Base-by-base conservation (phyloP, 2,113 vertebrate genomes). In the Salvelinus namaycush region DNA sequence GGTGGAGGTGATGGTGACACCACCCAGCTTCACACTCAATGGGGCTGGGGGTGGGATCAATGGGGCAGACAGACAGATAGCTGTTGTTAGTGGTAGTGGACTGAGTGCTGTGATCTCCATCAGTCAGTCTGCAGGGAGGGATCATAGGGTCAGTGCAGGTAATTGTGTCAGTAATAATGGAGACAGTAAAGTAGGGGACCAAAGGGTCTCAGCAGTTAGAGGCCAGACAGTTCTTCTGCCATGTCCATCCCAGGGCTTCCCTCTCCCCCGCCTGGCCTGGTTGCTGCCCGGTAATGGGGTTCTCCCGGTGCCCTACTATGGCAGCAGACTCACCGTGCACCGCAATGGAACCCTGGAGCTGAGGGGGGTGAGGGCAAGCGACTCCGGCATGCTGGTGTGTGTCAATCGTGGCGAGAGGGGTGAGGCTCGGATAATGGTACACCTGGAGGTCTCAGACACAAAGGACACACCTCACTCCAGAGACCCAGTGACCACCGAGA, bases 311-410 rank as follows among this genome's bases (percentile, higher is more conserved):
- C 97, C 97, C 0, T 97, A 97, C 87, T 94, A 95, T 0, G 96
- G 97, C 8, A 95, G 90, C 76, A 92, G 97, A 51, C 89, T 97
- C 34, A 94, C 92, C 0, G 95, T 99, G 39, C 93, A 98, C 75
- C 90, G 85, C 54, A 98, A 99, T 0, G 97, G 97, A 2, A 95
- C 97, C 0, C 73, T 99, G 82, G 97, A 98, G 81, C 94, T 99
- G 51, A 90, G 87, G 24, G 89, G 75, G 0, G 85, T 95, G 60
- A 85, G 92, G 1, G 79, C 31, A n/a, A 95, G 90, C 0, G 97
- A 99, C 0, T 88, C 91, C 0, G 93, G 92, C 5, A 94, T 93
- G 66, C 89, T 99, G 1, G 83, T 91, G 18, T 99, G 97, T 85
- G 95, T 97, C 0, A 95, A 91, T 0, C 93, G 93, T 27, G 96